These are phyloP conservation scores for Cyrtodaria siliqua DNA, from an alignment of 2,888 invertebrate genomes.

Conservation along the genomic window DNA sequence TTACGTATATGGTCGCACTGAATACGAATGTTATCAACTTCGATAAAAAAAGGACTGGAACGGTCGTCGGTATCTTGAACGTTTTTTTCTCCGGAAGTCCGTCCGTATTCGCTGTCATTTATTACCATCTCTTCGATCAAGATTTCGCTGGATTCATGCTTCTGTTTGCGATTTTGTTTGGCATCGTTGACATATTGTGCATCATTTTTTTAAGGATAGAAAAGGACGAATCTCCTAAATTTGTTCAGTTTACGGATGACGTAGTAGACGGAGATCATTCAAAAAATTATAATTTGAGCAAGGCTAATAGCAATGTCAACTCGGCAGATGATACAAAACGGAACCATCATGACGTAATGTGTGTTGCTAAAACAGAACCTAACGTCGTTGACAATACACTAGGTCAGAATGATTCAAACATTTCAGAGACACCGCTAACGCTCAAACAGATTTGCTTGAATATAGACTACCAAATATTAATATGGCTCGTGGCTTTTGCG, in stretches of 20 bases:
- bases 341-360: too few relatives aligned
- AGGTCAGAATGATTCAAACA: too few relatives aligned
- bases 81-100: conserved; percentile 67
- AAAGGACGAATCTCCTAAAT: not conserved
- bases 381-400: not conserved
- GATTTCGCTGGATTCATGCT: conserved; percentile 52
- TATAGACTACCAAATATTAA: conserved; percentile 59
- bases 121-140: conserved; percentile 44
- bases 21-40: conserved; percentile 66
- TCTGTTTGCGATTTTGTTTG: conserved; percentile 58
- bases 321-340: not conserved
- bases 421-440: conserved; percentile 38
- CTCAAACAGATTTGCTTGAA: conserved; percentile 42
- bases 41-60: conserved; percentile 53
- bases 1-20: conserved; percentile 67
- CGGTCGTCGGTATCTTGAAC: conserved; percentile 60
- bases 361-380: too few relatives aligned
- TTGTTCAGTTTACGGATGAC: not conserved
- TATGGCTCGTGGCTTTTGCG: conserved; percentile 60
- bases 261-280: not conserved
- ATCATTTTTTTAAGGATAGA: conserved; percentile 47
- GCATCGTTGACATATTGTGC: conserved; percentile 47
- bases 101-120: conserved; percentile 56
- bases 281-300: too few relatives aligned
- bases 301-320: too few relatives aligned